These are phyloP conservation scores for Brachyistius frenatus DNA, from an alignment of 2,113 vertebrate genomes.

Conservation along the genomic window DNA sequence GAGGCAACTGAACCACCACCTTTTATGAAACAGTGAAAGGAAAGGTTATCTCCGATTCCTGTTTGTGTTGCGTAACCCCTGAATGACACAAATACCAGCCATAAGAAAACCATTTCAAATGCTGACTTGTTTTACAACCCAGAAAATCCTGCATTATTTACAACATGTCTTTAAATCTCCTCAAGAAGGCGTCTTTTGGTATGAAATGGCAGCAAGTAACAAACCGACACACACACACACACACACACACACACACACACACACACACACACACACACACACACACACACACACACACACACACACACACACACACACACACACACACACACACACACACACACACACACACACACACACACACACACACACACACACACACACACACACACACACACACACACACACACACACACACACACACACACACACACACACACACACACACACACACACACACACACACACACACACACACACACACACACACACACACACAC, in stretches of 20 bases:
- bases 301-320: constrained; percentile 1
- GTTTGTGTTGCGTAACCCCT: constrained; percentile 5
- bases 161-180: background rate
- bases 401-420: constrained; percentile 3
- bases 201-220: constrained; percentile 32
- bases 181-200: constrained; percentile 21
- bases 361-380: background rate
- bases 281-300: too few relatives aligned
- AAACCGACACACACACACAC: constrained; percentile 33
- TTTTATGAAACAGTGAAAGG: constrained; percentile 60
- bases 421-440: constrained; percentile 31
- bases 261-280: background rate
- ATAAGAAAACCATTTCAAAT: background rate
- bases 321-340: constrained; percentile 29
- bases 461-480: background rate
- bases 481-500: constrained; percentile 15
- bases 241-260: constrained; percentile 50
- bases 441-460: constrained; percentile 30
- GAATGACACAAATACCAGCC: background rate
- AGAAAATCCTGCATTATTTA: background rate
- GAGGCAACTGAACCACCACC: constrained; percentile 35
- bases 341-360: constrained; percentile 39
- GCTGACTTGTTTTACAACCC: background rate
- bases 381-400: constrained; percentile 24
- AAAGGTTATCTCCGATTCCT: constrained; percentile 51